Base-by-base conservation (phyloP, 2,113 vertebrate genomes). In the Paradisaea rubra region DNA sequence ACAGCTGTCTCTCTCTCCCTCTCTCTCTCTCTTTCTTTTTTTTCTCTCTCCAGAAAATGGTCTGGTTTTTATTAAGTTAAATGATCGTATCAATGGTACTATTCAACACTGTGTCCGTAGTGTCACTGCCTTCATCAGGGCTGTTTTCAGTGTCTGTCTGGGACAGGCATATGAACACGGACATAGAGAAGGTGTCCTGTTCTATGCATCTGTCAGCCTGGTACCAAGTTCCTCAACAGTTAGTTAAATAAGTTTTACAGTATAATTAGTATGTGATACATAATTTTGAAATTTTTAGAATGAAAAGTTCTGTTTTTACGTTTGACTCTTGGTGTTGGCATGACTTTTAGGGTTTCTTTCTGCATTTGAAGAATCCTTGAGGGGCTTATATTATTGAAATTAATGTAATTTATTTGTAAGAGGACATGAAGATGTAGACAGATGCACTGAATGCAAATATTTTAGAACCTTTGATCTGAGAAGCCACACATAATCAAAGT, bases 31-130 rank as follows among this genome's bases (percentile, higher is more conserved):
- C 37, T 37, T 16, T 57, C 15, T 16, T 17, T 47, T 15, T 11
- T 42, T 41, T 5, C 0, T 0, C 4, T 14, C 22, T 13, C 12
- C 15, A 70, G 25, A 86, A 80, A 73, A 81, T n/a, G 2, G 1
- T 47, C n/a, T 69, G 10, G 0, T 64, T 95, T 73, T 64, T 31
- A 42, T 53, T n/a, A 76, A 52, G 18, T 82, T 72, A n/a, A 92
- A 37, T 57, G 2, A 23, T 49, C 2, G 0, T 39, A 53, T n/a
- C 30, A 49, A 9, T 47, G 19, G 20, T 70, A n/a, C 28, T 79
- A 23, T 24, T 88, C 27, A 66, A 31, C 24, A 10, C 35, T 24
- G 12, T 81, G 54, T 49, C 20, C 21, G 6, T 71, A 61, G 74
- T 41, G 16, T 68, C 33, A 22, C 35, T 80, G 50, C 37, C 15